Evolutionary conservation across 1,140 invertebrate species (phyloP), one percentile per base, ranked within the genome.

Genomic region (Bombus sylvicola): DNA sequence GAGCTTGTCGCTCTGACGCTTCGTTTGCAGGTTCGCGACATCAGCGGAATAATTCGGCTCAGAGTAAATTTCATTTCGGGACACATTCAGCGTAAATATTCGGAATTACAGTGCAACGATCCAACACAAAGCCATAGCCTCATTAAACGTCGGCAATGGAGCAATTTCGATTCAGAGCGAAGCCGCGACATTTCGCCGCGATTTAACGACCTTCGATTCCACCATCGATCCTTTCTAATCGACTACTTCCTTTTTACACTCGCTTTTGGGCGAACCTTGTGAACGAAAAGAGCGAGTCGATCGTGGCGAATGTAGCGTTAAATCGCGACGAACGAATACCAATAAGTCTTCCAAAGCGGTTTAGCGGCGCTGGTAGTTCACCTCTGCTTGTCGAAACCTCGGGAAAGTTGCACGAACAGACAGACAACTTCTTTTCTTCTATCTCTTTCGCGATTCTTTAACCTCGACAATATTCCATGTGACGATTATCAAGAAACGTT

Each of bases 291-390:
- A 72, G 37, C 39, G 4, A 81, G 59, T 83, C 66, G 59, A 74
- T 53, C 77, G 72, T 15, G 47, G 80, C 66, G 88, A 87, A 83
- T 76, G 84, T 84, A 77, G 69, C 87, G 83, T 89, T 76, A 89
- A 89, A 89, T 89, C 85, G 88, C 59, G 72, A 89, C 68, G 80
- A 81, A 83, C 76, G 68, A 74, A 89, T 82, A 78, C 85, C 85
- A 81, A 89, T 90, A 90, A 87, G 85, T 90, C 88, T 89, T 87
- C 77, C 39, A 87, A 89, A 90, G 81, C 88, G 88, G 88, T 84
- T 90, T 90, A 89, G 71, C 86, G 59, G 43, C 74, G 62, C 37
- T 86, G 13, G 5, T 43, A 31, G 15, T 57, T 68, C 86, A 68
- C 71, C 68, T 41, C 37, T 31, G 41, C 28, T 31, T 68, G 25